Conservation (phyloP, 2,888 invertebrate genomes). For the Helleia helle region DNA sequence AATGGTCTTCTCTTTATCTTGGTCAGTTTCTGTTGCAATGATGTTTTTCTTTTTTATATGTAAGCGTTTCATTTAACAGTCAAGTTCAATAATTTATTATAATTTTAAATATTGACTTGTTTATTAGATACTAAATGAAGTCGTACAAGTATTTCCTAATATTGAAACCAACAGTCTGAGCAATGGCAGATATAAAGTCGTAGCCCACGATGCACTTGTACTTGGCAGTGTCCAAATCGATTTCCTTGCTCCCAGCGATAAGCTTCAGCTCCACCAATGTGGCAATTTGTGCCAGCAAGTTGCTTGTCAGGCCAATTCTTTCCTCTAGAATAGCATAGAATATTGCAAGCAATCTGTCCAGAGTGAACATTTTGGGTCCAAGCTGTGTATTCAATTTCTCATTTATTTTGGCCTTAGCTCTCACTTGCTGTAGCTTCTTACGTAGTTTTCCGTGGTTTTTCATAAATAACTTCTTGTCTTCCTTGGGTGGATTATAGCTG, state of each 20-base stretch:
- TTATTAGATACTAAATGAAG: constrained; percentile 70
- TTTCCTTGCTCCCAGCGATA: constrained; percentile 81
- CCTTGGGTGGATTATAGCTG: constrained; percentile 92
- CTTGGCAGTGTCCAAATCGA: constrained; percentile 84
- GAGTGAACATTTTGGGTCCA: constrained; percentile 87
- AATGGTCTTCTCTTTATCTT: too few species aligned
- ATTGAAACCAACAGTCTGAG: constrained; percentile 84
- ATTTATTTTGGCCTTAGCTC: constrained; percentile 71
- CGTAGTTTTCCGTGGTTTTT: constrained; percentile 83
- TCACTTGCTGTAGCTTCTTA: constrained; percentile 76
- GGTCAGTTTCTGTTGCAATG: too few species aligned
- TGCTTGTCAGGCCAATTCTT: constrained; percentile 88
- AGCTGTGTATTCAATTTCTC: constrained; percentile 78
- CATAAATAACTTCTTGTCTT: constrained; percentile 90
- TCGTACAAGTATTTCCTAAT: constrained; percentile 84
- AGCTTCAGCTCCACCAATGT: constrained; percentile 89
- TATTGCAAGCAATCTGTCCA: constrained; percentile 88
- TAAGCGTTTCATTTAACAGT: too few species aligned
- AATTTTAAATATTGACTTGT: too few species aligned
- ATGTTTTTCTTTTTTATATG: too few species aligned
- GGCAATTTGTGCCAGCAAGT: constrained; percentile 89
- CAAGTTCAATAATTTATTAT: too few species aligned
- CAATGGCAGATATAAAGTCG: constrained; percentile 85
- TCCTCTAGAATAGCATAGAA: constrained; percentile 92
- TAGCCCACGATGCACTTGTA: constrained; percentile 90